A percentile compares a stretch with the other conserved stretches of the same genome.
phyloP scores from a whole-genome alignment of 2,113 vertebrate genomes.

The Epinephelus moara region DNA sequence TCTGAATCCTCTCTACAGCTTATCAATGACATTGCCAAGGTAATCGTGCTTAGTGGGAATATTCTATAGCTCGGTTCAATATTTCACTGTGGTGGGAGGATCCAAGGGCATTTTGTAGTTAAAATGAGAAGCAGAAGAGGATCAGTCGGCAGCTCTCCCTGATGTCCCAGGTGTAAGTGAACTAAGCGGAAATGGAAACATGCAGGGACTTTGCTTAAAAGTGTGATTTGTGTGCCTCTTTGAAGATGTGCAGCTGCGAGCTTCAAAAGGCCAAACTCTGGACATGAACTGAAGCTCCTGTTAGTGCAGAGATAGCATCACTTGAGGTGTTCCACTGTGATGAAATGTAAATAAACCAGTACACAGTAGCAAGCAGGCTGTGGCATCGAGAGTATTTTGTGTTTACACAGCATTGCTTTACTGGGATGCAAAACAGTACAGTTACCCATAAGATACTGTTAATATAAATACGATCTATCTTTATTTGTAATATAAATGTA shows the following conservation, averaged over 20 bases:
- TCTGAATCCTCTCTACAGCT: constrained; percentile 50
- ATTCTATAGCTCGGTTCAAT: constrained; percentile 53
- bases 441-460: background rate
- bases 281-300: constrained; percentile 26
- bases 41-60: constrained; percentile 61
- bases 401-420: background rate
- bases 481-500: background rate
- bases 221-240: constrained; percentile 36
- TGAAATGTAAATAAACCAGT: constrained; percentile 32
- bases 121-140: constrained; percentile 37
- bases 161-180: constrained; percentile 42
- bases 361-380: background rate
- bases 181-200: constrained; percentile 35
- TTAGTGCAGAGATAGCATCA: constrained; percentile 19
- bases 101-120: constrained; percentile 59
- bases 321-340: constrained; percentile 19
- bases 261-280: constrained; percentile 45
- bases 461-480: background rate
- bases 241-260: constrained; percentile 45
- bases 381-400: background rate
- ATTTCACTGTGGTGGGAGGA: constrained; percentile 44
- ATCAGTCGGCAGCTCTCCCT: constrained; percentile 32
- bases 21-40: constrained; percentile 68
- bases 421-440: background rate
- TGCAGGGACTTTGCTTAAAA: constrained; percentile 24